Evolutionary conservation across 2,113 vertebrate genomes (phyloP), one percentile per base, ranked within the genome.

Genomic region (Thamnaconus septentrionalis): DNA sequence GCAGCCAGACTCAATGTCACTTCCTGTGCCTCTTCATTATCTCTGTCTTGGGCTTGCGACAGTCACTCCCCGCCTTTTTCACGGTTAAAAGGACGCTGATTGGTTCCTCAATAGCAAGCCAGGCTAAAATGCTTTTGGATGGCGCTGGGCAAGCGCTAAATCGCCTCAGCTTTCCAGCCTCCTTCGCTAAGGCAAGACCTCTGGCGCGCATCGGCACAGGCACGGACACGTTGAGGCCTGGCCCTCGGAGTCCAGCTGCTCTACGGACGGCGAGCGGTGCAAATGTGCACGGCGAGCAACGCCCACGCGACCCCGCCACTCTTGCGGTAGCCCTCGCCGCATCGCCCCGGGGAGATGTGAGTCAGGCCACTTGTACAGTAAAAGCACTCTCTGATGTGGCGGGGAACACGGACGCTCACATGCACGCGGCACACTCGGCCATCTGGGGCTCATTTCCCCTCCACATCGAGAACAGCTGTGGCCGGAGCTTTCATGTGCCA

Each of bases 401-500:
- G 41, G 75, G 73, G 66, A 83, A 72, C 66, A 56, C 55, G 75
- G 59, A 79, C 75, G 44, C 63, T 77, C 73, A 72, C 72, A 71
- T 69, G 66, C 73, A 64, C 78, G 81, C 77, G 51, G 69, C 71
- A 84, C 82, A 83, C 80, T 66, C 57, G 59, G 70, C 75, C 84
- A 90, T 90, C 84, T 90, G 87, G 84, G 84, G 84, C 69, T 78
- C 77, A 79, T 86, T 81, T 72, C 74, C 66, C 71, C 44, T 64
- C 18, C 18, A 31, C 72, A 70, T 87, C 65, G 12, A 71, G 74
- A 87, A 84, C 85, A 87, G 87, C 87, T 88, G 86, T 75, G 79
- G 79, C 80, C 11, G 45, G 64, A 66, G 79, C 86, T 90, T 90
- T 90, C 79, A 90, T 86, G 80, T 87, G 80, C 66, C 71, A 82